Base-by-base conservation (phyloP, 2,113 vertebrate genomes). In the Mixornis gularis region DNA sequence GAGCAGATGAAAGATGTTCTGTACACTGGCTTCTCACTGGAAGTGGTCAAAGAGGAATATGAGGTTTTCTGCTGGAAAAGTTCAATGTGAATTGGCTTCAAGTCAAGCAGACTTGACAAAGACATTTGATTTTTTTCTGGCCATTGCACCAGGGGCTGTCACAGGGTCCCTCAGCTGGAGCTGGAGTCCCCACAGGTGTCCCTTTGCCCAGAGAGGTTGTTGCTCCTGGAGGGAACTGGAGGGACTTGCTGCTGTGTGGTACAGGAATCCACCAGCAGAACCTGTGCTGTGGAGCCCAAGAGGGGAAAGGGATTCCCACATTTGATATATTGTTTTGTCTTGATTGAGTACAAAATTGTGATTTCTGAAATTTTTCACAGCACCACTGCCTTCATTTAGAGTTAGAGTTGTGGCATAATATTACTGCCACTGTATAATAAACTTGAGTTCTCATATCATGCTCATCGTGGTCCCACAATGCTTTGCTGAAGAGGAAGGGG, bases 131-230 rank as follows among this genome's bases (percentile, higher is more conserved):
- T 65, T 62, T 81, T 71, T 82, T 25, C 12, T 79, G 27, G 7
- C 1, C 1, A n/a, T 64, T 4, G 1, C 25, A 20, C 14, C 10
- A 9, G 14, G 21, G 16, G 7, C 52, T 12, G 12, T 62, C 38
- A n/a, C 27, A 65, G n/a, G 17, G 4, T 41, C 7, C 34, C 34
- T 49, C 15, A 56, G 18, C 9, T 49, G 46, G 25, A 72, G 25
- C 48, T 71, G 52, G 15, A 51, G 26, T 6, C 4, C 10, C 18
- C 13, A 6, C 6, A 27, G 36, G 7, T 9, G 11, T 52, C 41
- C 13, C 18, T 38, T 60, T 78, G 16, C 49, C 46, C 20, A 41
- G 32, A 10, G 2, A 49, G 6, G 6, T 44, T 73, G 18, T 12
- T 17, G 4, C 8, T 79, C 27, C 24, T 1, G 36, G 5, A 51